These are phyloP conservation scores for Tragelaphus strepsiceros DNA, from an alignment of 2,113 vertebrate genomes.

Conservation along the genomic window DNA sequence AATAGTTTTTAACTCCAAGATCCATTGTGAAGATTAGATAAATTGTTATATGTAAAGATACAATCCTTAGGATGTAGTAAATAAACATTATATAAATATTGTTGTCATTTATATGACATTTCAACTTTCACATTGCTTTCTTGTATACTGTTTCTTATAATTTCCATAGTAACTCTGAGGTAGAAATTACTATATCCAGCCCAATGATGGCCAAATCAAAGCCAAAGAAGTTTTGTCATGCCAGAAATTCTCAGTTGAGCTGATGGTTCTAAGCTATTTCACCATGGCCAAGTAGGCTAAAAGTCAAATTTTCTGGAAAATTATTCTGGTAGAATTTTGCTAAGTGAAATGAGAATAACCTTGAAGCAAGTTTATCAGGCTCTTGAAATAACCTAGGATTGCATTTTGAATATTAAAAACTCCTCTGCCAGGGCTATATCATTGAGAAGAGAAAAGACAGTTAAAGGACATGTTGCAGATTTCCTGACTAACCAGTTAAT, in stretches of 20 bases:
- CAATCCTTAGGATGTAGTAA: neutral
- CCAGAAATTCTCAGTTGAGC: neutral
- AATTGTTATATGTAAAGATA: neutral
- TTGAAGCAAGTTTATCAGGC: neutral
- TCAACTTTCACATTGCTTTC: neutral
- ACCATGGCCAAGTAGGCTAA: neutral
- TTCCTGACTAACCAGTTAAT: constrained; percentile 51
- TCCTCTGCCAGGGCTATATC: neutral
- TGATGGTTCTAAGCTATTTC: neutral
- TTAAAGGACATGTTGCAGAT: constrained; percentile 8
- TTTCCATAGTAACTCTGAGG: neutral
- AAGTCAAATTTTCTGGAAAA: constrained; percentile 15
- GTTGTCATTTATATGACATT: neutral
- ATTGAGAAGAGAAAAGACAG: constrained; percentile 30
- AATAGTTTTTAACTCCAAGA: constrained; percentile 22
- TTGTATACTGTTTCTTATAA: neutral
- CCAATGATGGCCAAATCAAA: neutral
- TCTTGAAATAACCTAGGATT: constrained; percentile 2
- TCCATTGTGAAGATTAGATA: constrained; percentile 4
- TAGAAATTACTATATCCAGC: neutral
- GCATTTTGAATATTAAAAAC: constrained; percentile 29
- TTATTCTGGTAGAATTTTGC: neutral
- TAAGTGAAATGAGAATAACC: neutral
- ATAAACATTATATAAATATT: neutral
- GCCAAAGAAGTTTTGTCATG: neutral